phyloP scores from a whole-genome alignment of 1,140 invertebrate species.

The Phenacoccus solenopsis region DNA sequence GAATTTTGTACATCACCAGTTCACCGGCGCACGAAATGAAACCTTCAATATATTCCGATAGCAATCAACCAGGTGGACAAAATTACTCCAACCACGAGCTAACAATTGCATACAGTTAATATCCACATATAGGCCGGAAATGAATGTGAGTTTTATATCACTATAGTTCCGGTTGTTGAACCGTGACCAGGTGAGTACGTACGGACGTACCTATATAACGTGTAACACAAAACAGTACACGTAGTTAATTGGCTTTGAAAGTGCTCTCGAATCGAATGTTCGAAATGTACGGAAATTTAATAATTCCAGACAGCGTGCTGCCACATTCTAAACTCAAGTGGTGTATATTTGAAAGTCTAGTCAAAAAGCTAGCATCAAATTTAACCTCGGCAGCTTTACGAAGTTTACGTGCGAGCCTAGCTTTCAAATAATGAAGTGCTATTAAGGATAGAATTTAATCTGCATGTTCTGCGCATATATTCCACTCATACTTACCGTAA shows the following conservation, averaged over 20 bases:
- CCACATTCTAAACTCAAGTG: no score
- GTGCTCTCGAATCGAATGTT: neutral
- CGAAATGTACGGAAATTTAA: neutral
- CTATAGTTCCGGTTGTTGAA: slow-evolving; percentile 17
- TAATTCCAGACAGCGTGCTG: neutral
- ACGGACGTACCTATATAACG: neutral
- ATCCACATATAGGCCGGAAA: neutral
- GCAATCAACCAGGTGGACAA: slow-evolving; percentile 5
- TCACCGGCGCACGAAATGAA: neutral
- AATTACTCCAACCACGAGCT: slow-evolving; percentile 1
- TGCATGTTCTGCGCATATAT: no score
- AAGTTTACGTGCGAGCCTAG: no score
- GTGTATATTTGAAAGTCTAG: no score
- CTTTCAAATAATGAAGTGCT: no score
- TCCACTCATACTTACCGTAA: no score
- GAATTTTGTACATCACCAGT: no score
- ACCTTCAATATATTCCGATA: slow-evolving; percentile 9
- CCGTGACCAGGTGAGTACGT: slow-evolving; percentile 9
- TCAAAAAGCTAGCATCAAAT: no score
- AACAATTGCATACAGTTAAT: slow-evolving; percentile 1
- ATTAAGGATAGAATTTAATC: no score
- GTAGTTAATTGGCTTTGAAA: neutral
- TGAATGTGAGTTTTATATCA: slow-evolving; percentile 17
- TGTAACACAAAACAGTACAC: slow-evolving; percentile 6
- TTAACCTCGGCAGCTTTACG: no score